Conservation (phyloP, 2,888 invertebrate genomes). For the Dendrolimus pini region DNA sequence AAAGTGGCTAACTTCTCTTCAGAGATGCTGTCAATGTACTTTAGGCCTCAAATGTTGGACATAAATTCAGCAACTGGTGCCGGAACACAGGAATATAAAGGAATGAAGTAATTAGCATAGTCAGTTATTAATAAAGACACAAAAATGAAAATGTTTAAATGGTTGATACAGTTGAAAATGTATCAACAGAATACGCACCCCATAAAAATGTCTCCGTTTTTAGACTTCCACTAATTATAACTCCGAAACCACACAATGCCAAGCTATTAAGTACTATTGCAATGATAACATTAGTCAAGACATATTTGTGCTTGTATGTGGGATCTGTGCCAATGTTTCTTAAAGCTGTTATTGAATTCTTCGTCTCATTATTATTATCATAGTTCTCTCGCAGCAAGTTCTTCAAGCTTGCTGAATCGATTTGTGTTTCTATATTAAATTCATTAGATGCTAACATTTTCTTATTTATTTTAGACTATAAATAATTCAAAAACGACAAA, state of each 20-base stretch:
- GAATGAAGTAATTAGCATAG: no score
- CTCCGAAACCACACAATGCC: constrained; percentile 54
- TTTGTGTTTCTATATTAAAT: neutral
- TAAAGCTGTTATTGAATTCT: neutral
- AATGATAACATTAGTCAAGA: constrained; percentile 79
- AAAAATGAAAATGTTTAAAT: no score
- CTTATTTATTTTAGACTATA: no score
- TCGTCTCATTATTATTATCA: neutral
- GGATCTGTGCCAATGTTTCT: constrained; percentile 45
- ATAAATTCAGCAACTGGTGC: no score
- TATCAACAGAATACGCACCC: constrained; percentile 10
- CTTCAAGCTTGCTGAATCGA: neutral
- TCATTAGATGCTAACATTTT: no score
- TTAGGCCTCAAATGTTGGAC: no score
- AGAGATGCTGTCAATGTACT: no score
- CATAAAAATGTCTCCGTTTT: constrained; percentile 15
- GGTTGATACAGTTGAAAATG: no score
- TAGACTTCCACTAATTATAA: constrained; percentile 26
- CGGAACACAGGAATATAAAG: no score
- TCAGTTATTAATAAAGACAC: no score
- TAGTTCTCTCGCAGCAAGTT: neutral
- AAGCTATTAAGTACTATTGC: constrained; percentile 71
- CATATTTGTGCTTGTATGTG: constrained; percentile 65
- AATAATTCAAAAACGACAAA: no score
- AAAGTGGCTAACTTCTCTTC: no score